phyloP scores from a whole-genome alignment of 1,140 invertebrate species.

The Diprion similis region DNA sequence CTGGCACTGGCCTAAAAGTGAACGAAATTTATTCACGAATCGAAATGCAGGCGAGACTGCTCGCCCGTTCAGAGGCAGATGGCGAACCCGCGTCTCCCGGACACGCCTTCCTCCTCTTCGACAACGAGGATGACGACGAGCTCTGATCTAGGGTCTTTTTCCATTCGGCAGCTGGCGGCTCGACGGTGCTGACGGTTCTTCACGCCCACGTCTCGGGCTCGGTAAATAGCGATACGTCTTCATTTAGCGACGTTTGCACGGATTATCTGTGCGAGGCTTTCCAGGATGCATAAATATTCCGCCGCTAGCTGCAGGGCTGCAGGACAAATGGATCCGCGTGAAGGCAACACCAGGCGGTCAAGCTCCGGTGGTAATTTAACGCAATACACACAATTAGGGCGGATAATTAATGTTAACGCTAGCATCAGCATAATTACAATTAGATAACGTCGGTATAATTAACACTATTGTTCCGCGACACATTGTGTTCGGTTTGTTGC shows the following conservation, averaged over 20 bases:
- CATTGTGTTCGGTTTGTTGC: conserved; percentile 29
- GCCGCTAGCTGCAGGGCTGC: neutral
- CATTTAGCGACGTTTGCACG: conserved; percentile 4
- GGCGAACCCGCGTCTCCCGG: neutral
- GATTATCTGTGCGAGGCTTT: neutral
- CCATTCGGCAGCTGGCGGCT: neutral
- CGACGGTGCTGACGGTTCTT: too few relatives aligned
- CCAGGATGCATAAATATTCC: conserved; percentile 36
- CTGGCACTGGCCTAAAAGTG: neutral
- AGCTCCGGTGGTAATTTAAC: conserved; percentile 37
- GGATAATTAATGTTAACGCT: conserved; percentile 51
- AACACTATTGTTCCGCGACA: conserved; percentile 44
- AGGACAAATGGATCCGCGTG: conserved; percentile 34
- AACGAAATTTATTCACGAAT: conserved; percentile 2
- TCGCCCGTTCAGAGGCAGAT: neutral
- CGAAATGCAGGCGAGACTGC: neutral
- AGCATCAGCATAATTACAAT: conserved; percentile 48
- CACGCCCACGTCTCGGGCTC: neutral
- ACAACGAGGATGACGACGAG: too few relatives aligned
- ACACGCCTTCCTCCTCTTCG: neutral
- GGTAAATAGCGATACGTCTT: neutral
- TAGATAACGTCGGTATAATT: conserved; percentile 50
- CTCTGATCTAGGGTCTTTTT: neutral
- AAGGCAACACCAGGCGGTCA: conserved; percentile 27
- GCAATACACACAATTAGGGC: conserved; percentile 39